These are phyloP conservation scores for Trigoniulus corallinus DNA, from an alignment of 1,140 invertebrate genomes.

Conservation along the genomic window DNA sequence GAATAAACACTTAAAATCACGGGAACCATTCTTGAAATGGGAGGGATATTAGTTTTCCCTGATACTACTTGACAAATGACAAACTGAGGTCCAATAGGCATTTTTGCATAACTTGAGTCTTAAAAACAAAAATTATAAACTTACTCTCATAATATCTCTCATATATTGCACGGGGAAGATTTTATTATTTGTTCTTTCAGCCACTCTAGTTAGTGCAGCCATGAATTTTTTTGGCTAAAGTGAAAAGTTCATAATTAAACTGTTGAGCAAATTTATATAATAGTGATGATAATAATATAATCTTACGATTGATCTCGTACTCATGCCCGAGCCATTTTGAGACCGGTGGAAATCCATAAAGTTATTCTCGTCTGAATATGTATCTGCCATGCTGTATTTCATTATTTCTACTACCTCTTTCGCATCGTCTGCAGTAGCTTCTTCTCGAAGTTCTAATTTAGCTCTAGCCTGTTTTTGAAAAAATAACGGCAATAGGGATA, in stretches of 20 bases:
- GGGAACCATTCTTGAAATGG: not conserved
- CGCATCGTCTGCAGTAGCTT: constrained; percentile 61
- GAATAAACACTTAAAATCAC: not conserved
- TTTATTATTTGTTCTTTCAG: constrained; percentile 41
- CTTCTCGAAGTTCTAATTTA: constrained; percentile 60
- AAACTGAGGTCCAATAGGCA: too few relatives aligned
- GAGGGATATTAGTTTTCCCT: too few relatives aligned
- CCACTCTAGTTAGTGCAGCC: constrained; percentile 42
- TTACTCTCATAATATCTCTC: constrained; percentile 39
- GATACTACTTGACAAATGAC: too few relatives aligned
- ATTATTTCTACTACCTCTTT: constrained; percentile 71
- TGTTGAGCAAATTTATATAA: not conserved
- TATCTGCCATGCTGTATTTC: constrained; percentile 59
- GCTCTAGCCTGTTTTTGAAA: constrained; percentile 62
- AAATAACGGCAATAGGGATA: not conserved
- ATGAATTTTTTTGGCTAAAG: constrained; percentile 58
- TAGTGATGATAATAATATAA: not conserved
- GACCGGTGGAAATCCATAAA: constrained; percentile 47
- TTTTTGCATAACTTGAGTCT: not conserved
- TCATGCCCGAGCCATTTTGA: constrained; percentile 52
- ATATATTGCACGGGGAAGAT: constrained; percentile 61
- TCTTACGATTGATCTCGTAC: constrained; percentile 30
- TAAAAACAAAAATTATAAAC: not conserved
- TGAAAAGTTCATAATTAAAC: constrained; percentile 13
- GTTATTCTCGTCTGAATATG: constrained; percentile 49